These are phyloP conservation scores for Notodonta dromedarius DNA, from an alignment of 2,888 invertebrate species.

Conservation along the genomic window DNA sequence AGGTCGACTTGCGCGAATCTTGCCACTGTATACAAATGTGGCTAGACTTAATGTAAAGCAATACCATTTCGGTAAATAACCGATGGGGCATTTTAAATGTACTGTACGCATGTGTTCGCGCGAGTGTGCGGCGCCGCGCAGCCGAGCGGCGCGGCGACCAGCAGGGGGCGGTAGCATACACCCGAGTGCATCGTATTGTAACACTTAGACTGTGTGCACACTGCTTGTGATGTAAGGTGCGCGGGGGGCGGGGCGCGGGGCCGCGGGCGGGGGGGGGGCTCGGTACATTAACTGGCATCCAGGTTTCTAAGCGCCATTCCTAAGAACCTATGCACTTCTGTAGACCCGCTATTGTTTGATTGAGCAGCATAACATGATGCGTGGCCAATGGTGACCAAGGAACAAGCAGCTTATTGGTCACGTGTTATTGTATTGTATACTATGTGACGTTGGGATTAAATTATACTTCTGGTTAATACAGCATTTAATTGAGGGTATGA, in stretches of 20 bases:
- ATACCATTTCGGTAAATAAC: no score
- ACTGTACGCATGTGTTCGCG: not conserved
- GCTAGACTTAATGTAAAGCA: no score
- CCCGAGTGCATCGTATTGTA: constrained; percentile 15
- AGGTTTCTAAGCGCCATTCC: no score
- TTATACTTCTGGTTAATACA: not conserved
- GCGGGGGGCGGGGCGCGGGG: not conserved
- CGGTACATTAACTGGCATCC: no score
- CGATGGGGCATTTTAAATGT: no score
- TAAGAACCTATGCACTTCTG: no score
- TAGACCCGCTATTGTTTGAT: not conserved
- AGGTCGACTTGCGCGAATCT: no score
- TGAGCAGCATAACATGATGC: not conserved
- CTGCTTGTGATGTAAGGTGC: constrained; percentile 17
- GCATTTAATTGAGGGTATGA: no score
- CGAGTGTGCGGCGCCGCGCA: not conserved
- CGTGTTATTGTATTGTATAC: not conserved
- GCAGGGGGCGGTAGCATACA: constrained; percentile 14
- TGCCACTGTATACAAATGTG: no score
- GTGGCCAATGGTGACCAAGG: not conserved
- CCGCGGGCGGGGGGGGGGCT: no score
- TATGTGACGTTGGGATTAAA: not conserved
- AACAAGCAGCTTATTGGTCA: not conserved
- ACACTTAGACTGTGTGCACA: constrained; percentile 19
- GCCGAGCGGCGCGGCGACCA: not conserved